Evolutionary conservation across 2,888 invertebrate genomes (phyloP), one percentile per base, ranked within the genome.

Genomic region (Drosophila ezoana): DNA sequence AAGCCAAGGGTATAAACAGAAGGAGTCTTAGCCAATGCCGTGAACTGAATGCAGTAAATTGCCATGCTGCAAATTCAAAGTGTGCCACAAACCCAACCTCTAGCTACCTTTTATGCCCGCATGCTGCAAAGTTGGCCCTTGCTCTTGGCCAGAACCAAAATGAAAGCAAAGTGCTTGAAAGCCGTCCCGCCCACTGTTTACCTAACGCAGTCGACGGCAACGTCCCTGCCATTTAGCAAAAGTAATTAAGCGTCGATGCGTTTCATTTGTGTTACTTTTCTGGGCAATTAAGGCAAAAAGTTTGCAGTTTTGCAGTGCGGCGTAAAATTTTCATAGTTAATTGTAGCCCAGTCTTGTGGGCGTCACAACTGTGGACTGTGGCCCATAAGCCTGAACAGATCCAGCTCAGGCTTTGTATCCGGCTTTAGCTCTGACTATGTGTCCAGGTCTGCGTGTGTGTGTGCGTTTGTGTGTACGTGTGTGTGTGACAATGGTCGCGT

Each of bases 251-350:
- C 89, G 81, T 86, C 83, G 88, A 83, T 88, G 89, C 89, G 87
- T 87, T 83, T 86, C 89, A 88, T 83, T 82, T 83, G 83, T 83
- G 89, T 83, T 88, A 84, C 89, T 83, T 86, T 83, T 83, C 89
- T 88, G 89, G 89, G 87, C 89, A 83, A 83, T 83, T 83, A 88
- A 77, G 84, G 83, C 76, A 60, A 45, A 87, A 87, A 85, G 85
- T 76, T 76, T 76, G 68, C 75, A 78, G 52, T 56, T 74, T 63
- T 63, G 47, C 60, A 82, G 76, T 75, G 79, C 76, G 69, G 72
- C 86, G 79, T 78, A 78, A 63, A 81, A 84, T 87, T 75, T 82
- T 87, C 85, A 81, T 81, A 87, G 81, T 87, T 87, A 84, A 87
- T 81, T 81, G 85, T 64, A 44, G 81, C 63, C 51, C 43, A 33